phyloP scores from a whole-genome alignment of 2,797 vertebrate genomes.

The Cheirogaleus major region DNA sequence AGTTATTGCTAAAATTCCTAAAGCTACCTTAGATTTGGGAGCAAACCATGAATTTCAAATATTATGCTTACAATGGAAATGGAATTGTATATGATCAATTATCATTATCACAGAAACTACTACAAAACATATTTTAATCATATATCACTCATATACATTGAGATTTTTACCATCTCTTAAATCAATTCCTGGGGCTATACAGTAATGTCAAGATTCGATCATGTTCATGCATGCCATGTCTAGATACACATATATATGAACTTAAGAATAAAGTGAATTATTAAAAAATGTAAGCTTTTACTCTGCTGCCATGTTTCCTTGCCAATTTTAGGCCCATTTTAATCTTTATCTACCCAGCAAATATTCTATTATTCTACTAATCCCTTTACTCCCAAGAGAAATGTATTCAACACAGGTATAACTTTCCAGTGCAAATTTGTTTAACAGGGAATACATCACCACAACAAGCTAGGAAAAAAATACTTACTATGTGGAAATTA shows the following conservation, averaged over 20 bases:
- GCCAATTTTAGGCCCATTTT: not conserved
- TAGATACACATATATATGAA: not conserved
- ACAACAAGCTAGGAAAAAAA: not conserved
- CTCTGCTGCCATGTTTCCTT: not conserved
- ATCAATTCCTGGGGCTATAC: too few species aligned
- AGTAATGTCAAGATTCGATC: not conserved
- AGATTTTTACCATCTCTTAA: not conserved
- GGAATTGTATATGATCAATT: not conserved
- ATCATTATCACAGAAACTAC: not conserved
- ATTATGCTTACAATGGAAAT: not conserved
- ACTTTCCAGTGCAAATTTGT: not conserved
- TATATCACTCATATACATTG: not conserved
- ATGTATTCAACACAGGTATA: not conserved
- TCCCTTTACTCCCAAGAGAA: not conserved
- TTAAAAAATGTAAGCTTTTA: not conserved
- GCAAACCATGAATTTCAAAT: not conserved
- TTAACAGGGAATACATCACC: not conserved
- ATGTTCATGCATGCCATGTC: not conserved
- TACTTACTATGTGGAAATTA: not conserved
- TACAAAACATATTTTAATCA: not conserved
- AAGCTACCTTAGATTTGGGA: not conserved
- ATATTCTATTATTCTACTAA: not conserved
- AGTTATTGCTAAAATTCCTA: not conserved
- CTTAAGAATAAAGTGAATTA: not conserved
- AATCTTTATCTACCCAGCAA: not conserved